These are phyloP conservation scores for Erebia epiphron DNA, from an alignment of 2,888 invertebrate species.

Conservation along the genomic window DNA sequence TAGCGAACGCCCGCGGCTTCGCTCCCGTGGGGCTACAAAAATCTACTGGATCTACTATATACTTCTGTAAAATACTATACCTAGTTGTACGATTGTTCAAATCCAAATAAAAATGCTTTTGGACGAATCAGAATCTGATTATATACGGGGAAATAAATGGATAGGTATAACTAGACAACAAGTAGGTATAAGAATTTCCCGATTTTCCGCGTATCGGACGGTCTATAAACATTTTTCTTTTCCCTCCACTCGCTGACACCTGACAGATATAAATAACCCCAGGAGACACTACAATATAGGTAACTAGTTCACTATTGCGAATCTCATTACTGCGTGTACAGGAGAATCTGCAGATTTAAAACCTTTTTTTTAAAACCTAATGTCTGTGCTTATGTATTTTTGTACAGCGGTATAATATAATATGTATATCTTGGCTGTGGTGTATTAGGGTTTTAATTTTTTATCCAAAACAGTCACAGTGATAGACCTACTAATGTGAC, in stretches of 20 bases:
- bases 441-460: no score
- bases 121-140: no score
- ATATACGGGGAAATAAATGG: no score
- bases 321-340: conserved; percentile 35
- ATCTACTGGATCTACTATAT: no score
- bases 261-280: conserved; percentile 43
- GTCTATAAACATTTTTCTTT: conserved; percentile 28
- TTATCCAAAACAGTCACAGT: no score
- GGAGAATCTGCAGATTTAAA: conserved; percentile 21
- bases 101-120: no score
- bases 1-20: no score
- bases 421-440: no score
- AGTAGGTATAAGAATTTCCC: background rate
- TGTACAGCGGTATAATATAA: background rate
- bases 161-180: background rate
- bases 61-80: no score
- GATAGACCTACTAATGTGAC: no score
- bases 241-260: conserved; percentile 44
- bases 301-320: conserved; percentile 24
- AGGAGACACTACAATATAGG: conserved; percentile 30
- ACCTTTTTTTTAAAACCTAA: background rate
- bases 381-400: background rate
- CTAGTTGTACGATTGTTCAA: no score
- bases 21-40: no score
- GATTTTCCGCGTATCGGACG: conserved; percentile 6